Conservation (phyloP, 2,888 invertebrate species). For the Psylliodes chrysocephalus region DNA sequence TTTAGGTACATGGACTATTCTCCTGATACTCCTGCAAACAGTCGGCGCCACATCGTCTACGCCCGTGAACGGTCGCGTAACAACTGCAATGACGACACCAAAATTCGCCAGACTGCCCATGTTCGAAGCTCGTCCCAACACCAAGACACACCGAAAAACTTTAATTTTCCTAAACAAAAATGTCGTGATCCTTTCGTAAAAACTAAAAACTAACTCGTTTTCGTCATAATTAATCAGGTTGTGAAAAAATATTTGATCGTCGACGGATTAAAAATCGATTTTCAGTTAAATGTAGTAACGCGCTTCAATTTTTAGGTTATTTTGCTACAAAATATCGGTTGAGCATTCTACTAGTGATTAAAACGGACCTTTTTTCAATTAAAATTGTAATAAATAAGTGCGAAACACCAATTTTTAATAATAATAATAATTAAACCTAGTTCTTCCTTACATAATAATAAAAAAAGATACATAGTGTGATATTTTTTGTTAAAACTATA, state of each 20-base stretch:
- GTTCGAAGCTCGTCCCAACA: conserved; percentile 48
- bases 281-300: background rate
- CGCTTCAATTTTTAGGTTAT: conserved; percentile 30
- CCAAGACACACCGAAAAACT: conserved; percentile 28
- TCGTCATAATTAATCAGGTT: conserved; percentile 29
- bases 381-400: conserved; percentile 36
- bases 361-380: conserved; percentile 6
- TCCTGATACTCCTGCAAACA: conserved; percentile 43
- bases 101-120: conserved; percentile 47
- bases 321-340: conserved; percentile 21
- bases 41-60: conserved; percentile 42
- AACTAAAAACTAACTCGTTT: conserved; percentile 1
- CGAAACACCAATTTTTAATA: conserved; percentile 25
- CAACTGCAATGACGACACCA: conserved; percentile 57
- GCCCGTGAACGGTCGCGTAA: conserved; percentile 44
- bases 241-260: conserved; percentile 45
- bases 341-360: conserved; percentile 11
- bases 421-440: conserved; percentile 32
- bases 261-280: conserved; percentile 18
- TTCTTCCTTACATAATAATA: conserved; percentile 44
- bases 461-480: conserved; percentile 48
- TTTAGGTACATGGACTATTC: conserved; percentile 26
- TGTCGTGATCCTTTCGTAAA: conserved; percentile 45
- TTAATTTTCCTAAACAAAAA: conserved; percentile 45
- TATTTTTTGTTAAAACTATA: conserved; percentile 33